Evolutionary conservation across 1,140 invertebrate species (phyloP), one percentile per base, ranked within the genome.

Genomic region (Plodia interpunctella): DNA sequence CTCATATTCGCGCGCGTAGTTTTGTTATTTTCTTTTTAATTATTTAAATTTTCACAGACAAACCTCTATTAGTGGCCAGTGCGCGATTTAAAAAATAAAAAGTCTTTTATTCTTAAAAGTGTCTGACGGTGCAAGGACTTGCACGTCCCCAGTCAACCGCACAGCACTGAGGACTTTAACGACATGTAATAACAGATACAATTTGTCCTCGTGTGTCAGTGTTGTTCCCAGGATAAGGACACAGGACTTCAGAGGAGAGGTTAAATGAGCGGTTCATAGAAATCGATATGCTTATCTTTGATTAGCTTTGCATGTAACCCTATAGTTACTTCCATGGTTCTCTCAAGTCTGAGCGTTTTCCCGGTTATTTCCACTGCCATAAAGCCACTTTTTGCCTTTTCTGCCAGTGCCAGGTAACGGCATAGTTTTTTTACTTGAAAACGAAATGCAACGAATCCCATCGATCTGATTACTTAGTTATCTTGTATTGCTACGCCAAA

Each of bases 151-250:
- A 70, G 73, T 65, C 72, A 70, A 72, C 65, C 74, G 71, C 70
- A 62, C 65, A 67, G 72, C 65, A 85, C 84, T 87, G 84, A 84
- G 71, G 73, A 81, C 72, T 76, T 75, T 82, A 86, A 87, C 82
- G 81, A 74, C 65, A 70, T 70, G 72, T 88, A 88, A 86, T 86
- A 74, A 76, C 73, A 77, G 75, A 72, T 76, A 79, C 83, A 85
- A 88, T 77, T 88, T 88, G 78, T 85, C 73, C 72, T 83, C 76
- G 69, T 74, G 85, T 81, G 81, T 83, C 80, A 83, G 63, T 80
- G 72, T 61, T 62, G 74, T 74, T 76, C 76, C 71, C 72, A 77
- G 78, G 73, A 63, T 58, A 60, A 75, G 69, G 72, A 70, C 68
- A 74, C 54, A 76, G 68, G 68, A 74, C 60, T 65, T 32, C 56